Evolutionary conservation across 2,797 vertebrate genomes (phyloP).

Genomic region (Falco biarmicus): DNA sequence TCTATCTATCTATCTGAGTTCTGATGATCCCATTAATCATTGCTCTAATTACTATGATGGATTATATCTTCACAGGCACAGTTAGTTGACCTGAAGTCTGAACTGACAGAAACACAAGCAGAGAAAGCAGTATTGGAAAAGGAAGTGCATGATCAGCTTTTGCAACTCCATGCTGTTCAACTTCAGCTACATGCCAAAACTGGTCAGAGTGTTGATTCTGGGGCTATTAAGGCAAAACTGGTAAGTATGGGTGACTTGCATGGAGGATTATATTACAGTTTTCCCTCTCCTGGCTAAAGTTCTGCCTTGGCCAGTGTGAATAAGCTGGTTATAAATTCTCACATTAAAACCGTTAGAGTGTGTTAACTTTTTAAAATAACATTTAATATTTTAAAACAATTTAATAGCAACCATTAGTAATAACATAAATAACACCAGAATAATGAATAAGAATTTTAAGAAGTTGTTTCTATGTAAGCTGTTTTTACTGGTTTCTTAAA

Average conservation of each 20-base stretch:
- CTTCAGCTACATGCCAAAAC: constrained; percentile 93
- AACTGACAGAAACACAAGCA: constrained; percentile 91
- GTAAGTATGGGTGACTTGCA: constrained; percentile 77
- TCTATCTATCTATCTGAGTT: neutral
- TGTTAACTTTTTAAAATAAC: neutral
- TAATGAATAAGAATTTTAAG: neutral
- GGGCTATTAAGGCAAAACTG: constrained; percentile 92
- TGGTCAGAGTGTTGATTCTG: constrained; percentile 88
- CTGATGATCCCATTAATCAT: neutral
- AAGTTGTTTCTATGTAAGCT: neutral
- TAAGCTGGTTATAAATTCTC: neutral
- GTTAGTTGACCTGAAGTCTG: constrained; percentile 93
- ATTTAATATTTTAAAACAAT: neutral
- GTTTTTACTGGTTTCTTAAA: neutral
- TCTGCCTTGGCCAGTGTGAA: neutral
- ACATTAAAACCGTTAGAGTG: neutral
- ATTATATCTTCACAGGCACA: constrained; percentile 85
- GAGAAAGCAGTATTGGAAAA: constrained; percentile 89
- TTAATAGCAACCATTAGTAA: neutral
- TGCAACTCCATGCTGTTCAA: constrained; percentile 93
- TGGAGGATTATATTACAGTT: neutral
- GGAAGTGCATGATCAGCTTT: constrained; percentile 94
- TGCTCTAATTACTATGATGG: neutral
- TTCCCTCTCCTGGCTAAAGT: neutral
- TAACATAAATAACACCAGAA: neutral